These are phyloP conservation scores for Ceratina japonica DNA, from an alignment of 1,140 invertebrate species.

Conservation along the genomic window DNA sequence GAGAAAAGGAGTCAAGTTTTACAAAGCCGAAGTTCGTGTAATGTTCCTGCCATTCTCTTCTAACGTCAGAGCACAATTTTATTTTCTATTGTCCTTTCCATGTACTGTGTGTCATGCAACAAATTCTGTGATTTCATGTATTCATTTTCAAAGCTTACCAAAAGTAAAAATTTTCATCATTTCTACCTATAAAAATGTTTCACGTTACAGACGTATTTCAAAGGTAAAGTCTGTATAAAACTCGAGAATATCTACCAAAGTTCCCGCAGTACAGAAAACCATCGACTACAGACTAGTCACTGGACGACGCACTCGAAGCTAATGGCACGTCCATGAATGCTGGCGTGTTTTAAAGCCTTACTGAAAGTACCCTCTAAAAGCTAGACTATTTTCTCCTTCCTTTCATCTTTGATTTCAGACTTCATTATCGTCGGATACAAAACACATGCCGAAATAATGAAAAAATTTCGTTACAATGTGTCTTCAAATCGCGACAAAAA, in stretches of 20 bases:
- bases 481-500: neutral
- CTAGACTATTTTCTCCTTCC: conserved; percentile 34
- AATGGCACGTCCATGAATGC: conserved; percentile 57
- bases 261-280: neutral
- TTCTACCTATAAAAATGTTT: too few species aligned
- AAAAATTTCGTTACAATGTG: neutral
- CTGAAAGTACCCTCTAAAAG: conserved; percentile 53
- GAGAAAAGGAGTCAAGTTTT: too few species aligned
- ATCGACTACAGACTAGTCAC: neutral
- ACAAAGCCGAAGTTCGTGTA: too few species aligned
- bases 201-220: too few species aligned
- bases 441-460: neutral
- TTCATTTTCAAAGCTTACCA: too few species aligned
- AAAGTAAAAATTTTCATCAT: too few species aligned
- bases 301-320: conserved; percentile 11
- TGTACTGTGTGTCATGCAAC: too few species aligned
- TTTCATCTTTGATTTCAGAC: conserved; percentile 23
- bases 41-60: too few species aligned
- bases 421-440: neutral
- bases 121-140: too few species aligned
- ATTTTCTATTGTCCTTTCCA: too few species aligned
- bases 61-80: too few species aligned
- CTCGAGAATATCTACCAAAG: neutral
- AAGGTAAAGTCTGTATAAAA: too few species aligned
- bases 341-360: conserved; percentile 63